phyloP scores from a whole-genome alignment of 2,113 vertebrate species.

The Grammomys surdaster region DNA sequence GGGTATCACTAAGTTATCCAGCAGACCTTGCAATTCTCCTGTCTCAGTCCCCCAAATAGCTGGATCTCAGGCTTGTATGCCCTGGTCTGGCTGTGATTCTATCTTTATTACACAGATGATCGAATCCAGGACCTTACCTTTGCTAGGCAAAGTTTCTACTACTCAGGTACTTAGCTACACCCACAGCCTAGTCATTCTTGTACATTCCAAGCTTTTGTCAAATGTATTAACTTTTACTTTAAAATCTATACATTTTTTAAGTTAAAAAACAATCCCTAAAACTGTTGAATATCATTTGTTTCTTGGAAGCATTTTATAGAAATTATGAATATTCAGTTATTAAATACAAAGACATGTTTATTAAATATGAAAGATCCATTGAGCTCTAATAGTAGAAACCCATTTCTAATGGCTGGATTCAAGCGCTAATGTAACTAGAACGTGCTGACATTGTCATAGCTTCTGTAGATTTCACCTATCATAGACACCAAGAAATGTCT shows the following conservation, averaged over 20 bases:
- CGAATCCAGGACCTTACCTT: background rate
- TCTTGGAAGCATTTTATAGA: background rate
- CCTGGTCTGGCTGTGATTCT: background rate
- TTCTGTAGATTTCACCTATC: background rate
- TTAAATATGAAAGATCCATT: background rate
- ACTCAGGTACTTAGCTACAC: background rate
- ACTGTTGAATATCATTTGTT: background rate
- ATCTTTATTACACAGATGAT: background rate
- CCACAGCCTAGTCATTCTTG: background rate
- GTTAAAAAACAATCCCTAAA: background rate
- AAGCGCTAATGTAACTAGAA: background rate
- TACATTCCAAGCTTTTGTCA: background rate
- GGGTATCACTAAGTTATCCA: background rate
- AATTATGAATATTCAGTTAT: background rate
- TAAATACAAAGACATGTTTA: constrained; percentile 34
- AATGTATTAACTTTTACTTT: background rate
- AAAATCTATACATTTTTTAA: background rate
- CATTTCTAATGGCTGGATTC: constrained; percentile 4
- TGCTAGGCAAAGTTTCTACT: background rate
- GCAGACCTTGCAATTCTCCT: background rate
- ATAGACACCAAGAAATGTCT: background rate
- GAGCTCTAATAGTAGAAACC: constrained; percentile 7
- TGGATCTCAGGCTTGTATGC: background rate
- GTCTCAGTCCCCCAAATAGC: background rate
- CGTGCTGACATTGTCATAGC: background rate